Evolutionary conservation across 2,113 vertebrate genomes (phyloP).

Genomic region (Neotoma lepida): DNA sequence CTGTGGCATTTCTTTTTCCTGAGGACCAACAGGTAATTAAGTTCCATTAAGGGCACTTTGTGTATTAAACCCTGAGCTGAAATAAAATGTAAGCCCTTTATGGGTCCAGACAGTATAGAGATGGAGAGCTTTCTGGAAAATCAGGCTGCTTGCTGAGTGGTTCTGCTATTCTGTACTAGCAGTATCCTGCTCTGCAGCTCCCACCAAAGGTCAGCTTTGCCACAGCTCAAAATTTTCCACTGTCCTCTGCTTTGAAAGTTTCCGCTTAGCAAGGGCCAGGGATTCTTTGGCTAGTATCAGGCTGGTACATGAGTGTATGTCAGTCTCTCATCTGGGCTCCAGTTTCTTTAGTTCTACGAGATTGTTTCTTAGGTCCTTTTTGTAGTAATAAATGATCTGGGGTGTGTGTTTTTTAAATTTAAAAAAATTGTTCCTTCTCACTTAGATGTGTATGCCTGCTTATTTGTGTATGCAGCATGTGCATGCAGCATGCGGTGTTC

Average conservation of each 20-base stretch:
- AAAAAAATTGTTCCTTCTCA: not conserved
- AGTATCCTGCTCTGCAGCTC: not conserved
- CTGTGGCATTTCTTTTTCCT: not conserved
- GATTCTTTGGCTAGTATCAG: conserved; percentile 57
- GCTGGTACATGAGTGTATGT: conserved; percentile 24
- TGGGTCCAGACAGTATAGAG: conserved; percentile 68
- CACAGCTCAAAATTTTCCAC: conserved; percentile 62
- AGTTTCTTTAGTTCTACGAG: conserved; percentile 57
- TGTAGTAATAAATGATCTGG: conserved; percentile 69
- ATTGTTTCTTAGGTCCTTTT: conserved; percentile 21
- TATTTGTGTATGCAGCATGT: not conserved
- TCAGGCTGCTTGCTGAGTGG: conserved; percentile 63
- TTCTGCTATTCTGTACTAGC: conserved; percentile 64
- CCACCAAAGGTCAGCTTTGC: conserved; percentile 30
- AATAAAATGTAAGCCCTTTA: conserved; percentile 57
- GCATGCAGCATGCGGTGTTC: too few relatives aligned
- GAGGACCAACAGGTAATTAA: not conserved
- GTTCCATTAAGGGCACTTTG: conserved; percentile 22
- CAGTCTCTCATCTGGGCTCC: conserved; percentile 35
- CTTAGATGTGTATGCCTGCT: not conserved
- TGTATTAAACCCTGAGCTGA: not conserved
- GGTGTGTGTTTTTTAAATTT: not conserved
- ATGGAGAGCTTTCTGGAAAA: conserved; percentile 82
- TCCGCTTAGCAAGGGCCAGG: conserved; percentile 41
- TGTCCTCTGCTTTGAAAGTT: conserved; percentile 58